Evolutionary conservation across 1,140 invertebrate species (phyloP).

Genomic region (Bombus affinis): DNA sequence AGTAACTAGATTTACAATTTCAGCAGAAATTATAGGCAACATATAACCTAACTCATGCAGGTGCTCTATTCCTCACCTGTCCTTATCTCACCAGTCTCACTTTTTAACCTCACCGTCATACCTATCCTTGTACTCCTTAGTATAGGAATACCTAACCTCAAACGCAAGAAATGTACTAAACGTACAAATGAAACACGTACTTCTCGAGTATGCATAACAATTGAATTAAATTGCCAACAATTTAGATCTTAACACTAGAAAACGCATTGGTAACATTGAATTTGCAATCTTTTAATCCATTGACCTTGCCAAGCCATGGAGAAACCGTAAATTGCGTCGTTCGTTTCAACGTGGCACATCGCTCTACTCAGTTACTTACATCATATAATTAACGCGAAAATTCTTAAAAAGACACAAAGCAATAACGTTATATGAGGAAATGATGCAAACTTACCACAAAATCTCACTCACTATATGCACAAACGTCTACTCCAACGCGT

Average conservation of each 20-base stretch:
- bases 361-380: too few species aligned
- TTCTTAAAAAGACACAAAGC: background rate
- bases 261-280: background rate
- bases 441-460: background rate
- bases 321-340: slow-evolving; percentile 22
- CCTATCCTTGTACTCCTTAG: background rate
- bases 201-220: background rate
- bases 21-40: background rate
- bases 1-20: background rate
- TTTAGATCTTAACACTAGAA: too few species aligned
- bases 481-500: slow-evolving; percentile 64
- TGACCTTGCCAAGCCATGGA: slow-evolving; percentile 15
- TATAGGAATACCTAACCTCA: slow-evolving; percentile 26
- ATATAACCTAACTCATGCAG: background rate
- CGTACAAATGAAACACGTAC: background rate
- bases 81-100: background rate
- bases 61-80: background rate
- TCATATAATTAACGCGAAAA: background rate
- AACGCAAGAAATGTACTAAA: background rate
- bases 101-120: slow-evolving; percentile 20
- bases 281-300: background rate
- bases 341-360: background rate
- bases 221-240: background rate
- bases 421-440: background rate
- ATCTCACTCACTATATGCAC: background rate